Evolutionary conservation across 1,140 invertebrate species (phyloP).

Genomic region (Drosophila sproati): DNA sequence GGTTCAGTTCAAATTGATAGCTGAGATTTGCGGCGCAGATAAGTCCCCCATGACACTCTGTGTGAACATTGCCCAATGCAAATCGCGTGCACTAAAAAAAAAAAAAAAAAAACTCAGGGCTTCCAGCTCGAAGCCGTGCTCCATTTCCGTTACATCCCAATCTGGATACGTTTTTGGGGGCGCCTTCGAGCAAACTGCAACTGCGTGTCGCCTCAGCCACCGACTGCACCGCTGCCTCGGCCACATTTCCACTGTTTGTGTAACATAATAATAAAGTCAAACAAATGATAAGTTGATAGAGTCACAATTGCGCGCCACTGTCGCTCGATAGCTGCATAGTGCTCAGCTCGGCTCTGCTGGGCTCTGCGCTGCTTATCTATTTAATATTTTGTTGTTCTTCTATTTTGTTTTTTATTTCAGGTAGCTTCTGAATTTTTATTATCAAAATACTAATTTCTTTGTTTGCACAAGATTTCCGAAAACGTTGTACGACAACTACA

Average conservation of each 20-base stretch:
- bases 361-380: conserved; percentile 65
- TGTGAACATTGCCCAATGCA: conserved; percentile 68
- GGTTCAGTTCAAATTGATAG: conserved; percentile 78
- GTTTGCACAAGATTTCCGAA: conserved; percentile 77
- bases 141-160: conserved; percentile 42
- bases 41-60: conserved; percentile 58
- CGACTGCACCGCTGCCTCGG: background rate
- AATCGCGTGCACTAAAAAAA: conserved; percentile 64
- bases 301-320: conserved; percentile 68
- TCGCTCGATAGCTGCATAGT: background rate
- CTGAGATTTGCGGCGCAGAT: conserved; percentile 71
- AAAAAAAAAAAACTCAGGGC: background rate
- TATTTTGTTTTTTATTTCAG: conserved; percentile 57
- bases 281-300: conserved; percentile 81
- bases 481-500: conserved; percentile 10
- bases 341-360: background rate
- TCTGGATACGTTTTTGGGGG: background rate
- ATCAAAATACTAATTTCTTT: conserved; percentile 83
- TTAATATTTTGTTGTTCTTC: conserved; percentile 57
- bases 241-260: conserved; percentile 69
- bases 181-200: conserved; percentile 1
- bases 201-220: background rate
- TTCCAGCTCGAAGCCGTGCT: conserved; percentile 25
- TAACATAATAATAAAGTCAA: conserved; percentile 82
- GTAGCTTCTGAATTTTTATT: conserved; percentile 83